A percentile compares a stretch with the other conserved stretches of the same genome.
These are phyloP conservation scores for Manacus vitellinus DNA, from an alignment of 2,113 vertebrate genomes.

Conservation along the genomic window DNA sequence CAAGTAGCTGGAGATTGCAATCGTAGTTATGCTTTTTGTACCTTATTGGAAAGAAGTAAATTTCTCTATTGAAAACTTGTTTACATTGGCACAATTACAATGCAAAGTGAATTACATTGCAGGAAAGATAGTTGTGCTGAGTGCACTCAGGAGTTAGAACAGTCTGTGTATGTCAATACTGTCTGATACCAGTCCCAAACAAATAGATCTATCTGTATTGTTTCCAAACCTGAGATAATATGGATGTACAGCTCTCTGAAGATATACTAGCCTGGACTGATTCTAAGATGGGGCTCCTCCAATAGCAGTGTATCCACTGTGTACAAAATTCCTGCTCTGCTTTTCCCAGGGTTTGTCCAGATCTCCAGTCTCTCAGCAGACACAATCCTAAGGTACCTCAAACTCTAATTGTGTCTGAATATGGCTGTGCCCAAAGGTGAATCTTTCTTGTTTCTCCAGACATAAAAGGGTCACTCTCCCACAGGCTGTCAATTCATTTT, in stretches of 20 bases:
- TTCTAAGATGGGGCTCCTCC: neutral
- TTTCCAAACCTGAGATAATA: neutral
- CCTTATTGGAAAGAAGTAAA: neutral
- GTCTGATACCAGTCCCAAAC: neutral
- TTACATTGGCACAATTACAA: neutral
- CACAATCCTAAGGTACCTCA: neutral
- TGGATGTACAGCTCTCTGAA: neutral
- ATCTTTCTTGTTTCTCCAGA: neutral
- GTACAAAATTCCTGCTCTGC: neutral
- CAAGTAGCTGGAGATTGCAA: neutral
- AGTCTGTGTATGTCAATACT: neutral
- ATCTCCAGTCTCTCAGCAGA: neutral
- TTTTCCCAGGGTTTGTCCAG: neutral
- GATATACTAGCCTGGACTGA: neutral
- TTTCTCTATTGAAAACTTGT: neutral
- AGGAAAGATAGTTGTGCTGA: neutral
- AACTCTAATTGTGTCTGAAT: neutral
- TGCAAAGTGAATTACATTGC: accelerated
- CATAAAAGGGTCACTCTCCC: neutral
- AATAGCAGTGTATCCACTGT: neutral
- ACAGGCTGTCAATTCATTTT: neutral
- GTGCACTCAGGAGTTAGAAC: neutral
- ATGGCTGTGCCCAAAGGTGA: neutral
- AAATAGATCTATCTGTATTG: neutral
- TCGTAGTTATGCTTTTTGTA: neutral